Evolutionary conservation across 2,113 vertebrate genomes (phyloP), one percentile per base, ranked within the genome.

Genomic region (Dipodomys merriami): DNA sequence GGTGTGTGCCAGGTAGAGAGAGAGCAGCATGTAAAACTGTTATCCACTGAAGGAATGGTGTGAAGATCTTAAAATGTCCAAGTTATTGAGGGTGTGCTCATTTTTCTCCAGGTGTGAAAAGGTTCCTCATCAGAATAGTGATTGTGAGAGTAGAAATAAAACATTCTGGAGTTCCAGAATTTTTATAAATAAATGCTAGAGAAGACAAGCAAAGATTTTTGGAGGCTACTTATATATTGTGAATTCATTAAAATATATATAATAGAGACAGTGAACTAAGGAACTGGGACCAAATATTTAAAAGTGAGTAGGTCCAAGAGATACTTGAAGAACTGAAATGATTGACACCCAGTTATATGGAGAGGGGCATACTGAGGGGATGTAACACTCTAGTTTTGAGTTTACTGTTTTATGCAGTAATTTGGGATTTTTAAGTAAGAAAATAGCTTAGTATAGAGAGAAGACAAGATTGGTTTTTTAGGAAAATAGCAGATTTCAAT

Each of bases 291-390:
- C 13, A 30, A 35, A 57, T 5, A 80, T 15, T 13, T 4, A 22
- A 11, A 12, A 29, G 0, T 35, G 23, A 77, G 23, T 44, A 4
- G 23, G 39, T 71, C 25, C 15, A 68, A 46, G 60, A 30, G 6
- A 84, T 33, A 12, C 22, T 30, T 11, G 25, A 82, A 4, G 10
- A 68, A 16, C 76, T 0, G 22, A 84, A 68, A 87, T 5, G 11
- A 9, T 1, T 29, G 22, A 11, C 30, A 25, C 33, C n/a, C 53
- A 81, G 6, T 18, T 12, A 53, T 20, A 5, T 4, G 33, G 44
- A 13, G 7, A 18, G 1, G 39, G 10, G 27, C 1, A 0, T 0
- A 2, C 1, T 1, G 20, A 68, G 7, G 30, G 22, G 23, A 3
- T 29, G 1, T 39, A 65, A 46, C 1, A 64, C 30, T 13, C 4